phyloP scores from a whole-genome alignment of 1,140 invertebrate genomes.

The Drosophila pallidifrons region DNA sequence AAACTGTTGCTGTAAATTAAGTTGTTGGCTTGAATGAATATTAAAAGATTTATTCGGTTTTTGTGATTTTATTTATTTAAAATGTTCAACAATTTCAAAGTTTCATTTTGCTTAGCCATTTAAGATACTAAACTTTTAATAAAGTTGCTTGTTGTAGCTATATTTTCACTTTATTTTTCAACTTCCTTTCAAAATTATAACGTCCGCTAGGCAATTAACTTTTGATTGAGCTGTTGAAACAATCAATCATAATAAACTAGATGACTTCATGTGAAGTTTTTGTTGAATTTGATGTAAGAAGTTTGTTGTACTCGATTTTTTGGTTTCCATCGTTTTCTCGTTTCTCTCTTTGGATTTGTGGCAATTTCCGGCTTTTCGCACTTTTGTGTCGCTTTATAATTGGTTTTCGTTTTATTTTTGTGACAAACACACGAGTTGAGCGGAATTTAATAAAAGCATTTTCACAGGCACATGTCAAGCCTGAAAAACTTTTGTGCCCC shows the following conservation, averaged over 20 bases:
- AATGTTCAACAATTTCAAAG: no score
- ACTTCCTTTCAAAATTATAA: background rate
- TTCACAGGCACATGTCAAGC: conserved; percentile 35
- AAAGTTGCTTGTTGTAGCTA: no score
- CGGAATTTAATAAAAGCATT: conserved; percentile 60
- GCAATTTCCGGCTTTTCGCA: conserved; percentile 63
- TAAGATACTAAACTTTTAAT: no score
- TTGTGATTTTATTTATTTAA: no score
- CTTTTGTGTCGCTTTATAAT: conserved; percentile 67
- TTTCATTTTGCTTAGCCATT: no score
- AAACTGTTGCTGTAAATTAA: no score
- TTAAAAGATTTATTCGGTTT: no score
- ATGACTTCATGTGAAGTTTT: background rate
- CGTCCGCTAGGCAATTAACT: background rate
- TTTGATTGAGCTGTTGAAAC: conserved; percentile 5
- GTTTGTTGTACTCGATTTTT: conserved; percentile 1
- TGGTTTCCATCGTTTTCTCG: background rate
- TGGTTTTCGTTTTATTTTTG: conserved; percentile 58
- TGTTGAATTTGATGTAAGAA: background rate
- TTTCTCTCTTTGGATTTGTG: conserved; percentile 5
- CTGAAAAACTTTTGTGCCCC: conserved; percentile 24
- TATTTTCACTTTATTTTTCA: background rate
- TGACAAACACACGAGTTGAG: conserved; percentile 60
- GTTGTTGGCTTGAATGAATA: no score
- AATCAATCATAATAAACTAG: background rate